Evolutionary conservation across 2,113 vertebrate genomes (phyloP).

Genomic region (Rhinopomastus cyanomelas): DNA sequence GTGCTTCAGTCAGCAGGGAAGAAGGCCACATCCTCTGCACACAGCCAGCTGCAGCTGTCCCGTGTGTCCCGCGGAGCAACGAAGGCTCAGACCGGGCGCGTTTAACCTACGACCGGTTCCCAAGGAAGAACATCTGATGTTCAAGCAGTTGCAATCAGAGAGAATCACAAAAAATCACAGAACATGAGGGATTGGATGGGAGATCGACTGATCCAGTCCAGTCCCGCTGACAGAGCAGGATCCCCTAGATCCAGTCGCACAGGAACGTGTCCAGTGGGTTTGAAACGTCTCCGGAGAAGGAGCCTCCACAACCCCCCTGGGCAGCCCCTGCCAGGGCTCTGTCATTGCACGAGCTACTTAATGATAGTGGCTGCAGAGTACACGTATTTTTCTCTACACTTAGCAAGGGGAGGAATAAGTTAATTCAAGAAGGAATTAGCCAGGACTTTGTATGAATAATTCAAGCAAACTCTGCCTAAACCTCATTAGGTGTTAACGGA

Average conservation of each 20-base stretch:
- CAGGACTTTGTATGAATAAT: constrained; percentile 48
- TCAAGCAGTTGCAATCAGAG: background rate
- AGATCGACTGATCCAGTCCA: too few species aligned
- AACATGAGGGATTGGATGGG: too few species aligned
- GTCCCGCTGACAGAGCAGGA: too few species aligned
- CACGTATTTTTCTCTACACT: constrained; percentile 16
- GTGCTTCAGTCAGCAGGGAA: background rate
- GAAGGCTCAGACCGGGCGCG: background rate
- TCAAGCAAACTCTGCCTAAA: constrained; percentile 2
- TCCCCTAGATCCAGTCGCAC: too few species aligned
- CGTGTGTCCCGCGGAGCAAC: background rate
- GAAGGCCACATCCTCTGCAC: background rate
- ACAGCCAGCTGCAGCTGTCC: background rate
- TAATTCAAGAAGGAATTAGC: constrained; percentile 38
- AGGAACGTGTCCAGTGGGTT: too few species aligned
- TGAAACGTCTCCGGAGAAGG: too few species aligned
- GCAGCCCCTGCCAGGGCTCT: too few species aligned
- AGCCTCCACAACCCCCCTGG: too few species aligned
- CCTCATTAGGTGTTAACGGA: background rate
- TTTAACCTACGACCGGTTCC: background rate
- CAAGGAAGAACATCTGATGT: background rate
- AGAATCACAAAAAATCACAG: too few species aligned
- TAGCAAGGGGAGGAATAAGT: constrained; percentile 57
- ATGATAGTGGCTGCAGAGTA: constrained; percentile 25
- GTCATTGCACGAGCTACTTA: constrained; percentile 44